Conservation (phyloP, 2,888 invertebrate genomes). For the Portevinia maculata region DNA sequence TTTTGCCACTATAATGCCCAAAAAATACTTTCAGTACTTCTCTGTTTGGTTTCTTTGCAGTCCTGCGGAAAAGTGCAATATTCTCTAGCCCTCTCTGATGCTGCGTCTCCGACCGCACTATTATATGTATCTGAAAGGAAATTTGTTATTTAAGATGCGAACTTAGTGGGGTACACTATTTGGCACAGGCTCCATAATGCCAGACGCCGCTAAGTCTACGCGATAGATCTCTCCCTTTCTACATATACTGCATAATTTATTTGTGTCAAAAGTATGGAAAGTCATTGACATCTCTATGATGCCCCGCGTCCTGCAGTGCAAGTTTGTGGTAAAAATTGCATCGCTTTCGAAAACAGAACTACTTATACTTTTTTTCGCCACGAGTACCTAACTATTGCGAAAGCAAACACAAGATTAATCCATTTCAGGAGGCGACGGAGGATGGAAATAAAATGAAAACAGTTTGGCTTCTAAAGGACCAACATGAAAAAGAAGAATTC, state of each 20-base stretch:
- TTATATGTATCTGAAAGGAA: conserved; percentile 21
- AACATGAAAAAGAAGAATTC: conserved; percentile 25
- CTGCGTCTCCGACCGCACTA: not conserved
- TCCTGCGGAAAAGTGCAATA: conserved; percentile 48
- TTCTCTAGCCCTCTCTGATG: not conserved
- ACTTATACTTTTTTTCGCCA: not conserved
- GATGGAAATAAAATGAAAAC: conserved; percentile 29
- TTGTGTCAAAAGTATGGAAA: conserved; percentile 67
- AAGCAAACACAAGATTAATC: conserved; percentile 67
- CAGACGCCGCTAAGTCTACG: conserved; percentile 64
- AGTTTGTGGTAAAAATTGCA: conserved; percentile 27
- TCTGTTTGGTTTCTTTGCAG: conserved; percentile 8
- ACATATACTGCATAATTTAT: conserved; percentile 45
- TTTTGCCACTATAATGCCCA: conserved; percentile 14
- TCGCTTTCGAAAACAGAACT: conserved; percentile 15
- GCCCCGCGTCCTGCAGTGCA: not conserved
- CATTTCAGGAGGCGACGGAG: conserved; percentile 14
- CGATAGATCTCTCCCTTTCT: conserved; percentile 33
- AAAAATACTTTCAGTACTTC: conserved; percentile 35
- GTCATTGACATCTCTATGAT: conserved; percentile 60
- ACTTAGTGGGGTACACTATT: conserved; percentile 33
- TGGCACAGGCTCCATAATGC: conserved; percentile 61
- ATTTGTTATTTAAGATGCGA: conserved; percentile 39
- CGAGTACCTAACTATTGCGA: conserved; percentile 32
- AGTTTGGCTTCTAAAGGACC: conserved; percentile 27